Conservation (phyloP, 2,888 invertebrate genomes). For the Drosophila rubida region DNA sequence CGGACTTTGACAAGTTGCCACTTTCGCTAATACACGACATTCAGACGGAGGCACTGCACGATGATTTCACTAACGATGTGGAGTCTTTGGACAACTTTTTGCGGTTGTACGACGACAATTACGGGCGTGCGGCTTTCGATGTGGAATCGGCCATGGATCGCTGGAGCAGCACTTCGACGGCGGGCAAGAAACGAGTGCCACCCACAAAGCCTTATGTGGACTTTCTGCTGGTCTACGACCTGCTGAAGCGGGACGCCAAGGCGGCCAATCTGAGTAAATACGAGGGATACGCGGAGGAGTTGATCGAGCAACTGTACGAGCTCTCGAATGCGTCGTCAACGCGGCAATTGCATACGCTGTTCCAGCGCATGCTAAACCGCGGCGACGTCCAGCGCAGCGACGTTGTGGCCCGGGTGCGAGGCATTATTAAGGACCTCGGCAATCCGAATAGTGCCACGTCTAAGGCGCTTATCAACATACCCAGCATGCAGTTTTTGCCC, state of each 20-base stretch:
- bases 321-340: conserved; percentile 82
- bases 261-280: conserved; percentile 83
- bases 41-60: conserved; percentile 78
- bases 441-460: conserved; percentile 81
- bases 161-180: conserved; percentile 81
- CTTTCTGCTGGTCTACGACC: conserved; percentile 84
- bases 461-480: conserved; percentile 80
- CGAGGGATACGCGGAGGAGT: conserved; percentile 82
- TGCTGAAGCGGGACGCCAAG: conserved; percentile 85
- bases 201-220: conserved; percentile 85
- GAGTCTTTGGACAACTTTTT: conserved; percentile 84
- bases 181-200: conserved; percentile 84
- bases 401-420: conserved; percentile 82
- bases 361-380: conserved; percentile 82
- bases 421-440: conserved; percentile 82
- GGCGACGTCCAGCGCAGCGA: conserved; percentile 83
- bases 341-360: conserved; percentile 82
- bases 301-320: conserved; percentile 79
- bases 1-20: conserved; percentile 81
- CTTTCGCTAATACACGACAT: conserved; percentile 83
- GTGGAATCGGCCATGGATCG: conserved; percentile 79
- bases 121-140: conserved; percentile 80
- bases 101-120: conserved; percentile 84
- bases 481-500: conserved; percentile 82
- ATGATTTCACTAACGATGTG: conserved; percentile 81